Evolutionary conservation across 2,888 invertebrate species (phyloP).

Genomic region (Dione vanillae): DNA sequence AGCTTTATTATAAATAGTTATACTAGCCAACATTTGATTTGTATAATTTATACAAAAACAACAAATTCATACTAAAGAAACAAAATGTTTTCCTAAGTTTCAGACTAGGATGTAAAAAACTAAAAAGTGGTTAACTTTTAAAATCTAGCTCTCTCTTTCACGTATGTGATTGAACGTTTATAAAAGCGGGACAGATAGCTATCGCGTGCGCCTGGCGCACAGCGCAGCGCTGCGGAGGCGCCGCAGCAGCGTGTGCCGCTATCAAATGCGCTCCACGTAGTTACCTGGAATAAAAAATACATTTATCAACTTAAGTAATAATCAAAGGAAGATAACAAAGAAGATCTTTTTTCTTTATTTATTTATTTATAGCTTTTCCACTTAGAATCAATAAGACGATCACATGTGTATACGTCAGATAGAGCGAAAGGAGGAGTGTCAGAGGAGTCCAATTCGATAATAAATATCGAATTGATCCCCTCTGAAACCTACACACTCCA

Average conservation of each 20-base stretch:
- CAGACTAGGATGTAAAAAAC: background rate
- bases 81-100: background rate
- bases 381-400: too few relatives aligned
- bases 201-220: conserved; percentile 62
- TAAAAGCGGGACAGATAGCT: conserved; percentile 45
- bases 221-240: conserved; percentile 74
- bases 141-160: conserved; percentile 10
- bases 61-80: background rate
- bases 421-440: too few relatives aligned
- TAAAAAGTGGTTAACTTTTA: background rate
- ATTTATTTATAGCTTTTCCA: too few relatives aligned
- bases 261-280: conserved; percentile 83
- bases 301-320: background rate
- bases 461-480: too few relatives aligned
- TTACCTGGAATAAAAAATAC: conserved; percentile 87
- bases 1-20: conserved; percentile 4
- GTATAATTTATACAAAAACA: background rate
- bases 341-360: too few relatives aligned
- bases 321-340: too few relatives aligned
- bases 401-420: too few relatives aligned
- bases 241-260: conserved; percentile 76
- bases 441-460: too few relatives aligned
- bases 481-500: too few relatives aligned
- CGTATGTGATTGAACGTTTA: conserved; percentile 2
- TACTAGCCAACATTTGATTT: background rate